Conservation (phyloP, 2,888 invertebrate species). For the Oxystoma pomonae region DNA sequence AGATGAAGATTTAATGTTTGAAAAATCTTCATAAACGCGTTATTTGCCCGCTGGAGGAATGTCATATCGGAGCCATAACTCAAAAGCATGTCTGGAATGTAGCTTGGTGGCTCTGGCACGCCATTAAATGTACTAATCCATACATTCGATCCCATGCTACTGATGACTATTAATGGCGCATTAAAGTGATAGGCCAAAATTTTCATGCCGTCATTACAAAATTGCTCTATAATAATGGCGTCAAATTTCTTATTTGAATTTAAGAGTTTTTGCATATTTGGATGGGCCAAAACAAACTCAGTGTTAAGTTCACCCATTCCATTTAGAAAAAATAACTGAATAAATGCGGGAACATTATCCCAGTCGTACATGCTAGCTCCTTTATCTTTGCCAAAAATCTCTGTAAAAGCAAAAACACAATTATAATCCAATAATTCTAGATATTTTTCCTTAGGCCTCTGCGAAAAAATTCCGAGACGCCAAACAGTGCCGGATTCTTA, state of each 20-base stretch:
- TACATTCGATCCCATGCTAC: conserved; percentile 47
- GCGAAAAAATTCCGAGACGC: no score
- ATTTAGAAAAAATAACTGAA: conserved; percentile 16
- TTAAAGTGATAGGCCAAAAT: conserved; percentile 44
- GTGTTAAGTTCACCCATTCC: conserved; percentile 17
- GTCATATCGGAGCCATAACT: conserved; percentile 48
- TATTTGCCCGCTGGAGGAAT: conserved; percentile 54
- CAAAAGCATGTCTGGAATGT: conserved; percentile 49
- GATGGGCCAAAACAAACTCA: conserved; percentile 28
- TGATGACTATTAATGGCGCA: conserved; percentile 42
- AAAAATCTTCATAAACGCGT: conserved; percentile 42
- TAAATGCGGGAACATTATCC: background rate
- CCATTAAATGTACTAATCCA: conserved; percentile 51
- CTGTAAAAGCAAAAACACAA: no score
- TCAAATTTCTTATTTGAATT: conserved; percentile 44
- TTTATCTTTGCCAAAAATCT: no score
- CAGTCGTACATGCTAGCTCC: background rate
- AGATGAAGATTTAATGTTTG: conserved; percentile 24
- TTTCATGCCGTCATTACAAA: conserved; percentile 49
- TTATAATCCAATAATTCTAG: no score
- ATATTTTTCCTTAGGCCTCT: no score
- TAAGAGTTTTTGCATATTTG: conserved; percentile 34
- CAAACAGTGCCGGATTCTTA: no score
- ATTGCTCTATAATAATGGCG: conserved; percentile 48
- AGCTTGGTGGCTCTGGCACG: conserved; percentile 49